Evolutionary conservation across 2,113 vertebrate species (phyloP), one percentile per base, ranked within the genome.

Genomic region (Todiramphus chloris): DNA sequence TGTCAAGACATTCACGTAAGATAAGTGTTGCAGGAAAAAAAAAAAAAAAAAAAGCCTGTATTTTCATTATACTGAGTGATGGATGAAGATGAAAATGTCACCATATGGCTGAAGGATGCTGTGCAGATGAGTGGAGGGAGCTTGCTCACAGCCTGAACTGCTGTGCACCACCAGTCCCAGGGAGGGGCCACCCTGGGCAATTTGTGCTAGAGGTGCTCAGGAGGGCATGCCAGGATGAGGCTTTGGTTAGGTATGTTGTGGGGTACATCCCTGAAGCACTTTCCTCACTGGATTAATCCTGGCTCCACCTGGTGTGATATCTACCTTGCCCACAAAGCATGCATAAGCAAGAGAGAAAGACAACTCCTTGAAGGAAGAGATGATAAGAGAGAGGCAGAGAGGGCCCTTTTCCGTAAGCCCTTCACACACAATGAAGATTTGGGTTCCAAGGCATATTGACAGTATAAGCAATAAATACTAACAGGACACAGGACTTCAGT

Each of bases 1-100:
- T 97, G 94, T 94, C 96, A 97, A 92, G 96, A 75, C 90, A 92
- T 94, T 96, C 51, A 44, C 67, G 63, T 66, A 84, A 95, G 67
- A 59, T 62, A 85, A 90, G 59, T 44, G 53, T 90, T 87, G 59
- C 69, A 90, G 66, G 66, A 43, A 43, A 43, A 43, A 16, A 43
- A 43, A 43, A 72, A 92, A 94, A 33, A 85, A 95, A 89, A 86
- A 94, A 89, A 83, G 68, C 69, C 72, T 83, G 44, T 75, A 48
- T 96, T 97, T 95, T 83, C 81, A 67, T 88, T 90, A 44, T 51
- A 58, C 21, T 4, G 6, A 87, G 69, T 63, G 62, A 94, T 56
- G 68, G 62, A 92, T 80, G 82, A 89, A 84, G 92, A 86, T 70
- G 56, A 73, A 96, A 94, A 96, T 96, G 87, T 90, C 92, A 96